Percentiles rank a stretch among this genome's conserved stretches.
Conservation (phyloP, 2,797 vertebrate species). For the Eleutherodactylus coqui region DNA sequence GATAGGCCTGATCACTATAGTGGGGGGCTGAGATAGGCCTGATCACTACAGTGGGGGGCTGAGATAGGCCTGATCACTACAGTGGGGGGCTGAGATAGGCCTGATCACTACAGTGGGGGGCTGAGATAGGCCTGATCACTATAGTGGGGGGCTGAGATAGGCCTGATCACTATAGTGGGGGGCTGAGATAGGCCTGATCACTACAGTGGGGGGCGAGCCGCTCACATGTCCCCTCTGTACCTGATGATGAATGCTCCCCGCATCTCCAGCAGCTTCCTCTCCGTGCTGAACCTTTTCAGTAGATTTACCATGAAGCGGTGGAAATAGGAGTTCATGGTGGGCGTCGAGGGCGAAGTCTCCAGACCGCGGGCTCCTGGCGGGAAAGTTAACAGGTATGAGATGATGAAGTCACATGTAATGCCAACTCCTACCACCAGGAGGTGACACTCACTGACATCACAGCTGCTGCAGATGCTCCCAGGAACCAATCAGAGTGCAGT, state of each 20-base stretch:
- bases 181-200: no score
- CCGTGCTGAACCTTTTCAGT: slow-evolving; percentile 92
- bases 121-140: no score
- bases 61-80: no score
- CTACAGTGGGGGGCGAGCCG: no score
- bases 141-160: no score
- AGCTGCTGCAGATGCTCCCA: background rate
- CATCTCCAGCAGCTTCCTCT: slow-evolving; percentile 91
- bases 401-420: slow-evolving; percentile 12
- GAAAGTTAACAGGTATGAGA: background rate
- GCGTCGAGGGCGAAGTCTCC: slow-evolving; percentile 91
- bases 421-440: background rate
- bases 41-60: no score
- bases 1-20: no score
- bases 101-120: no score
- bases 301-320: slow-evolving; percentile 99
- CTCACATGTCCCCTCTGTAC: no score
- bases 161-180: no score
- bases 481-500: background rate
- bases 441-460: background rate
- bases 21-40: no score
- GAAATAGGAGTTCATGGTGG: slow-evolving; percentile 99
- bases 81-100: no score
- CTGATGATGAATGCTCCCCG: slow-evolving; percentile 96
- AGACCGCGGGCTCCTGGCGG: slow-evolving; percentile 77